Evolutionary conservation across 2,113 vertebrate species (phyloP).

Genomic region (Microcebus tavaratra): DNA sequence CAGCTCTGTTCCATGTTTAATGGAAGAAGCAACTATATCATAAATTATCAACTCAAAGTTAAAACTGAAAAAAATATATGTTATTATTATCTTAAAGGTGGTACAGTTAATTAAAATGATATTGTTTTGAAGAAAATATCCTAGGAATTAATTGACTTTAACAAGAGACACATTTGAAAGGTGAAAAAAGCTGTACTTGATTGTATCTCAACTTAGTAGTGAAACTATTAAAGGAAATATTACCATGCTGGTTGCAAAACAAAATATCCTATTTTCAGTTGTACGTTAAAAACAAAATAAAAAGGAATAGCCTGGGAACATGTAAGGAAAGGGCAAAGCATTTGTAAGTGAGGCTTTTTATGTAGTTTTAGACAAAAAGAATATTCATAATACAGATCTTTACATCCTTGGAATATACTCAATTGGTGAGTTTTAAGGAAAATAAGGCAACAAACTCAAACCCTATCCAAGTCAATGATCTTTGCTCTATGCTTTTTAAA

Average conservation of each 20-base stretch:
- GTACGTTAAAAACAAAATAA: background rate
- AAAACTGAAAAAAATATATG: background rate
- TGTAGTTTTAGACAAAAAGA: slow-evolving; percentile 20
- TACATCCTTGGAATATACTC: background rate
- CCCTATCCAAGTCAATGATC: background rate
- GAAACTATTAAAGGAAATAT: background rate
- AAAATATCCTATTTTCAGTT: background rate
- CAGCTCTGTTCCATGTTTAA: background rate
- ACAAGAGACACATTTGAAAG: background rate
- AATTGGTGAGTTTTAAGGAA: background rate
- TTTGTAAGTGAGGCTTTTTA: background rate
- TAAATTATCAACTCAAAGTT: background rate
- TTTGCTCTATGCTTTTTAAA: background rate
- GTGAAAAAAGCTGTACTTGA: background rate
- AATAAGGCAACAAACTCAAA: background rate
- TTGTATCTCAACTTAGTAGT: background rate
- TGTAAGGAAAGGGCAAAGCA: background rate
- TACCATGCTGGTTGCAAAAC: background rate
- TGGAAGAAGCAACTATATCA: slow-evolving; percentile 10
- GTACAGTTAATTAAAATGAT: background rate
- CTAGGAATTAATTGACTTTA: background rate
- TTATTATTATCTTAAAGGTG: background rate
- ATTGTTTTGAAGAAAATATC: slow-evolving; percentile 17
- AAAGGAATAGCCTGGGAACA: background rate
- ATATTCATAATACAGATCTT: background rate